Evolutionary conservation across 2,888 invertebrate species (phyloP).

Genomic region (Anorthoa munda): DNA sequence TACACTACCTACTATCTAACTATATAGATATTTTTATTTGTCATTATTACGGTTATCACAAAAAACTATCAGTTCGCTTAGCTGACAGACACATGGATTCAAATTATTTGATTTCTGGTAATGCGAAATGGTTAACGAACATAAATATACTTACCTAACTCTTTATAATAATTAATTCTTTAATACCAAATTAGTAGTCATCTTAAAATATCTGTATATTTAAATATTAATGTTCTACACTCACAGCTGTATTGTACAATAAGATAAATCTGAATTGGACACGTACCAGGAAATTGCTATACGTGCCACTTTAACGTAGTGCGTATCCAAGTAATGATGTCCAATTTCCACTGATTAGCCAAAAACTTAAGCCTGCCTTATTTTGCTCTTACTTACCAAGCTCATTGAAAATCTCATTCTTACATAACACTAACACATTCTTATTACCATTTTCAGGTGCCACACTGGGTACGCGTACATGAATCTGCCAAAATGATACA

Average conservation of each 20-base stretch:
- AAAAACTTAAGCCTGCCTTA: too few species aligned
- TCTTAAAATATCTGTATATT: not conserved
- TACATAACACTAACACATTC: not conserved
- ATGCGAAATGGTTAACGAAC: not conserved
- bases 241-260: not conserved
- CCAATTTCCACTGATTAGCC: constrained; percentile 2
- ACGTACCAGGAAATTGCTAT: constrained; percentile 39
- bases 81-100: not conserved
- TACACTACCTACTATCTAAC: not conserved
- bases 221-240: not conserved
- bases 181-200: constrained; percentile 84
- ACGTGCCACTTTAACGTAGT: constrained; percentile 25
- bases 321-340: not conserved
- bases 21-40: not conserved
- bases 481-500: constrained; percentile 92
- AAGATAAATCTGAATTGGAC: not conserved
- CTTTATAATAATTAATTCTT: not conserved
- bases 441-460: constrained; percentile 74
- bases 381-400: not conserved
- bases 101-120: not conserved
- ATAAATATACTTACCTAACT: not conserved
- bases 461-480: constrained; percentile 90
- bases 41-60: too few species aligned
- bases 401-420: not conserved
- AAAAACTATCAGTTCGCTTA: not conserved